Percentiles rank a stretch among this genome's conserved stretches.
Conservation (phyloP, 1,140 invertebrate species). For the Sycophila sp. region DNA sequence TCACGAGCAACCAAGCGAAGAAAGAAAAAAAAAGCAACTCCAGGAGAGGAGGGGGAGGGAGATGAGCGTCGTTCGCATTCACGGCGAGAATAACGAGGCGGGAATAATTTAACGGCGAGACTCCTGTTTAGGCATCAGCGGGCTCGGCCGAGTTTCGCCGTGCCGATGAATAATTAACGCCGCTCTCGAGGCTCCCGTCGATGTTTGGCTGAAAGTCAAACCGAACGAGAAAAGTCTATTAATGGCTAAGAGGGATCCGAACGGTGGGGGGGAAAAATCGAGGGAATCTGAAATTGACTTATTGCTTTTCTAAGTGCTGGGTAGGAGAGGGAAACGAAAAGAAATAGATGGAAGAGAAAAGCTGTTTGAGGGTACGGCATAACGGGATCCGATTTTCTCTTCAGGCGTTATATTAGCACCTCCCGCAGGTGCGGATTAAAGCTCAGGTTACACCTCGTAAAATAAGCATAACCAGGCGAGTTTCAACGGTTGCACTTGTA, state of each 20-base stretch:
- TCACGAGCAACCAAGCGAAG: neutral
- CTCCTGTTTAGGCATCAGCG: too few species aligned
- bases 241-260: too few species aligned
- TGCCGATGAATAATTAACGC: neutral
- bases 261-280: too few species aligned
- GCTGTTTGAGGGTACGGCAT: too few species aligned
- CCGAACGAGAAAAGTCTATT: neutral
- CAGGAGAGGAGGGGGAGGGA: too few species aligned
- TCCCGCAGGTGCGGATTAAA: slow-evolving; percentile 40
- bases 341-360: too few species aligned
- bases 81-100: neutral
- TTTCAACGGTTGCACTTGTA: neutral
- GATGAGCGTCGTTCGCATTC: neutral
- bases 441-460: slow-evolving; percentile 44
- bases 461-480: slow-evolving; percentile 41
- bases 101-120: too few species aligned
- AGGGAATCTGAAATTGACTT: neutral
- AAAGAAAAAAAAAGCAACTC: too few species aligned
- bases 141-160: too few species aligned
- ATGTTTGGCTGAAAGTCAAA: too few species aligned
- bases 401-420: neutral
- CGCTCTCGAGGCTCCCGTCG: too few species aligned
- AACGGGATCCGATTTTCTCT: too few species aligned
- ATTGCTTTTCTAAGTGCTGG: neutral
- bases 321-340: neutral